Base-by-base conservation (phyloP, 2,888 invertebrate species). In the Stenodema calcarata region DNA sequence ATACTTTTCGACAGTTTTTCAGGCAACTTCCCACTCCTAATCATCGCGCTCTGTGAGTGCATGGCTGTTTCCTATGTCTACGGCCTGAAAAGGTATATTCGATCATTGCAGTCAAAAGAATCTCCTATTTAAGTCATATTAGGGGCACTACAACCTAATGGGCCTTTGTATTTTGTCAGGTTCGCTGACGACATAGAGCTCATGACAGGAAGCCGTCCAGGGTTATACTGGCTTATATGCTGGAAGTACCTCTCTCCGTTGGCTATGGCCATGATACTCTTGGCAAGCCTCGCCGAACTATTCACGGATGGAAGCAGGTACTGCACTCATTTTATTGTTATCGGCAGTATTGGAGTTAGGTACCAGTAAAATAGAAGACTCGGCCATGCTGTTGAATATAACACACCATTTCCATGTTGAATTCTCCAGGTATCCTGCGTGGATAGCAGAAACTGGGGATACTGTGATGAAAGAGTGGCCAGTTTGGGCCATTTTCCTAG, bases 241-340 rank as follows among this genome's bases (percentile, higher is more conserved):
- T 98, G 98, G 98, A 97, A 98, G 91, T 98, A 97, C 91, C 92
- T 98, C 14, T 97, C 97, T 0, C 98, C 98, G 0, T 90, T 95
- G 87, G 97, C 97, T 0, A 97, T 98, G 97, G 91, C 97, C 47
- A 94, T 95, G 76, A 97, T 98, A 90, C 92, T 98, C 41, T 92
- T 95, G 41, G 96, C 97, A 0, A 97, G 97, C 69, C 94, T 97
- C 90, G 93, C 95, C 88, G 95, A 97, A 90, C 94, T 97, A 88
- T 93, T 95, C 0, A 93, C 94, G 4, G 95, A 95, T 83, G 97
- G 97, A 0, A 95, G 96, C 16, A 95, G 41, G 44, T 62, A 62
- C 23, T 0, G 23, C 1, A 62, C 23, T 27, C 3, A 47, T 47
- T 47, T n/a, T 2, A 35, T n/a, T n/a, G n/a, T n/a, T n/a, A n/a